These are phyloP conservation scores for Vanessa cardui DNA, from an alignment of 2,888 invertebrate genomes.

Conservation along the genomic window DNA sequence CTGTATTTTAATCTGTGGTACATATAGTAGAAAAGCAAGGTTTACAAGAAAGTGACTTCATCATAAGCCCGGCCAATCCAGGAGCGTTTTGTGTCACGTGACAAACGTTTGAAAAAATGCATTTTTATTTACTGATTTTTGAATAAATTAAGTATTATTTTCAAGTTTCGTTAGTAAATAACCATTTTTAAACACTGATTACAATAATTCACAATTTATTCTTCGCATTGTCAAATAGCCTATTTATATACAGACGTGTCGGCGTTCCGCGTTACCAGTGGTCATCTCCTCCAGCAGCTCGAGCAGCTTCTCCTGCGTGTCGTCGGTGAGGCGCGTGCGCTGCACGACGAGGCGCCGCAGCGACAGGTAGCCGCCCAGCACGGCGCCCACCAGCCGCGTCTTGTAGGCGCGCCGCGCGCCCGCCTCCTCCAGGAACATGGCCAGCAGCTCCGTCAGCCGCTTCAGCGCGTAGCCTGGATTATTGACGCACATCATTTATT, in stretches of 20 bases:
- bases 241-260: neutral
- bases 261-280: slow-evolving; percentile 81
- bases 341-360: slow-evolving; percentile 95
- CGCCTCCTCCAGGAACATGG: slow-evolving; percentile 93
- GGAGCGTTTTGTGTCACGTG: no score
- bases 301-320: slow-evolving; percentile 96
- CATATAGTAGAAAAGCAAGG: no score
- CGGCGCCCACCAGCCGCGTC: slow-evolving; percentile 92
- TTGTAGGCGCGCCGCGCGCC: slow-evolving; percentile 95
- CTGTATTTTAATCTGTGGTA: no score
- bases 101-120: no score
- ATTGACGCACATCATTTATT: neutral
- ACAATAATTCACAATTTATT: no score
- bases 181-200: no score
- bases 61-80: no score
- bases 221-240: no score
- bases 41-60: no score
- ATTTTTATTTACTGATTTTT: no score
- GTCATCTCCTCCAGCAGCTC: slow-evolving; percentile 98
- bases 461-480: slow-evolving; percentile 91
- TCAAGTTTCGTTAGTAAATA: no score
- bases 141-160: no score
- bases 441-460: slow-evolving; percentile 93
- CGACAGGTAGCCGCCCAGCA: slow-evolving; percentile 96
- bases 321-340: slow-evolving; percentile 96